Percentiles rank a stretch among this genome's conserved stretches.
Conservation (phyloP, 2,113 vertebrate genomes). For the Nanorana parkeri region DNA sequence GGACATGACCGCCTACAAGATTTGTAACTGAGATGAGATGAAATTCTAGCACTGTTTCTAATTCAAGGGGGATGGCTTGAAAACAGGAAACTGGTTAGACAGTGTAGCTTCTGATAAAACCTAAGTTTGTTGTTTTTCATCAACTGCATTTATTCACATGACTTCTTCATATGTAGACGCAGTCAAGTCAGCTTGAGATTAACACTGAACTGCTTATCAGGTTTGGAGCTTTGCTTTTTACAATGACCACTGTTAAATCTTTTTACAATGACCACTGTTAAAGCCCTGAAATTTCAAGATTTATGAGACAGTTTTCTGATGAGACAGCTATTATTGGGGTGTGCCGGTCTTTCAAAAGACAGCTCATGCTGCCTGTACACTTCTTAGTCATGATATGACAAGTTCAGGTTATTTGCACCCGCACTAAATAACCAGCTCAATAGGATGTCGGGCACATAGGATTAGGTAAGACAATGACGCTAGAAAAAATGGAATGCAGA, state of each 20-base stretch:
- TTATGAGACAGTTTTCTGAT: background rate
- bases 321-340: no score
- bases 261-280: background rate
- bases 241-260: background rate
- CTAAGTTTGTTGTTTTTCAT: no score
- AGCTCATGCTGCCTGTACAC: background rate
- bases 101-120: no score
- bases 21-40: background rate
- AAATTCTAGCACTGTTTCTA: background rate
- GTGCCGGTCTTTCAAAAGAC: background rate
- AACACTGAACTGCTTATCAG: background rate
- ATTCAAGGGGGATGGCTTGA: background rate
- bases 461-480: no score
- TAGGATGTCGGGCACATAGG: no score
- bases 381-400: no score
- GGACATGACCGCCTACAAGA: background rate
- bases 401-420: no score
- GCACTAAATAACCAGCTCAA: no score
- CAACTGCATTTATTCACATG: no score
- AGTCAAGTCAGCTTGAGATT: background rate
- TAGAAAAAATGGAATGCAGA: no score
- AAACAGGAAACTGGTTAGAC: no score
- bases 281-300: background rate
- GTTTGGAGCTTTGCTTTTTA: background rate
- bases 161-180: no score